phyloP scores from a whole-genome alignment of 2,797 vertebrate species.

The Ctenopoma multispine region DNA sequence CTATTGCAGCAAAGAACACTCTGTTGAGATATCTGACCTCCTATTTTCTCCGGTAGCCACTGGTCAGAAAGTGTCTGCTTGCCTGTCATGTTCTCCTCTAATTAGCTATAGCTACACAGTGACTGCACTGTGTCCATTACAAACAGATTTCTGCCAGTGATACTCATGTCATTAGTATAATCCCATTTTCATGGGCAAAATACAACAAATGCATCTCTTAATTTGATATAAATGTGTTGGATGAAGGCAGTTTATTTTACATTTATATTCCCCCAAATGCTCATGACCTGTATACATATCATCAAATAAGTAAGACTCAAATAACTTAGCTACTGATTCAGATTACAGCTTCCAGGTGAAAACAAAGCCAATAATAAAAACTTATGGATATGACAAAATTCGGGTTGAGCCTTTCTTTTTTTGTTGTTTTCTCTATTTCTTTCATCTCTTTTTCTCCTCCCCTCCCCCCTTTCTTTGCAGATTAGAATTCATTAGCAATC shows the following conservation, averaged over 20 bases:
- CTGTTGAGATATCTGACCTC: conserved; percentile 83
- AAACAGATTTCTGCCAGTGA: conserved; percentile 51
- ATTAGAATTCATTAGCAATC: conserved; percentile 93
- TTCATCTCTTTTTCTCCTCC: conserved; percentile 81
- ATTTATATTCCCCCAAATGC: conserved; percentile 31
- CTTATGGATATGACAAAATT: conserved; percentile 60
- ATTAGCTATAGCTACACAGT: conserved; percentile 64
- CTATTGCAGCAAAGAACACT: conserved; percentile 78
- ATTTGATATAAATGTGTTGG: conserved; percentile 29
- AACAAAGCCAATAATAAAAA: conserved; percentile 51
- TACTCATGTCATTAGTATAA: conserved; percentile 27
- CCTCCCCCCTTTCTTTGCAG: conserved; percentile 87
- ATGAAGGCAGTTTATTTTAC: conserved; percentile 30
- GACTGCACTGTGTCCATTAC: conserved; percentile 61
- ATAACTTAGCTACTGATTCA: conserved; percentile 25
- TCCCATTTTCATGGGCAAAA: conserved; percentile 25
- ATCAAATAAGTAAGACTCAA: conserved; percentile 21
- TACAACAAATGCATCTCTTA: conserved; percentile 13
- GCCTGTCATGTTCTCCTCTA: conserved; percentile 75
- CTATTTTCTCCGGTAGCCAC: conserved; percentile 67
- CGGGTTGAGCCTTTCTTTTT: conserved; percentile 66
- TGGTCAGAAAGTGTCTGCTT: conserved; percentile 70
- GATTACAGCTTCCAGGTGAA: conserved; percentile 36
- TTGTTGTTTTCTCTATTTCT: conserved; percentile 81
- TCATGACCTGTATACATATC: conserved; percentile 2